Conservation (phyloP, 2,113 vertebrate species). For the Stomatorhinus ivindoensis region DNA sequence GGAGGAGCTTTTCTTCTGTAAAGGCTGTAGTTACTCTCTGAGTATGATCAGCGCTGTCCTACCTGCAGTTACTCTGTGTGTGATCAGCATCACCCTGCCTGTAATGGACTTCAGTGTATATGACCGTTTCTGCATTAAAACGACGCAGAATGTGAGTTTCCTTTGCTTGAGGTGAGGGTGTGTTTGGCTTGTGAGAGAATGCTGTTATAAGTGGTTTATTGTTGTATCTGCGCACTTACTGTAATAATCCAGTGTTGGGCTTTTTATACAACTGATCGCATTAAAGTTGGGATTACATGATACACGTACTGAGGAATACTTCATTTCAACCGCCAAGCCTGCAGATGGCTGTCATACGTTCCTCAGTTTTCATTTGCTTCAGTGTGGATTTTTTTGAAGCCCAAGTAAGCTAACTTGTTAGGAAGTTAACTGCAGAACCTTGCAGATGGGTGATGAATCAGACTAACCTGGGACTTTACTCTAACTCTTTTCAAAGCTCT, state of each 20-base stretch:
- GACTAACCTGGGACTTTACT: not conserved
- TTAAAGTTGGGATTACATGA: not conserved
- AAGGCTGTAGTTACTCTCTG: not conserved
- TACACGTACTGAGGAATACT: not conserved
- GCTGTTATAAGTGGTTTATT: not conserved
- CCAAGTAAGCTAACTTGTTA: not conserved
- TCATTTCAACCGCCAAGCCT: not conserved
- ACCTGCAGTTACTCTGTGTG: not conserved
- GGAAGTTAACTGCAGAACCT: not conserved
- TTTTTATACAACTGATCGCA: not conserved
- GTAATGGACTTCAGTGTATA: not conserved
- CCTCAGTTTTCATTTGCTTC: not conserved
- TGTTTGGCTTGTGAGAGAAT: not conserved
- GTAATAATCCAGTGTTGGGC: not conserved
- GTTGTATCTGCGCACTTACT: not conserved
- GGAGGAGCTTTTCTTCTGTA: not conserved
- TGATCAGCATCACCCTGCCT: not conserved
- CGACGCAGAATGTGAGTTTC: not conserved
- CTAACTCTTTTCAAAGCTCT: not conserved
- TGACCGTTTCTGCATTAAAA: not conserved
- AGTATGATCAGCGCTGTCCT: not conserved
- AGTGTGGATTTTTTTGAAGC: not conserved
- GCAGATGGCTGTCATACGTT: not conserved
- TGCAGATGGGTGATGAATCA: not conserved
- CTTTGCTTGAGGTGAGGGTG: not conserved